Evolutionary conservation across 1,140 invertebrate species (phyloP).

Genomic region (Marisa cornuarietis): DNA sequence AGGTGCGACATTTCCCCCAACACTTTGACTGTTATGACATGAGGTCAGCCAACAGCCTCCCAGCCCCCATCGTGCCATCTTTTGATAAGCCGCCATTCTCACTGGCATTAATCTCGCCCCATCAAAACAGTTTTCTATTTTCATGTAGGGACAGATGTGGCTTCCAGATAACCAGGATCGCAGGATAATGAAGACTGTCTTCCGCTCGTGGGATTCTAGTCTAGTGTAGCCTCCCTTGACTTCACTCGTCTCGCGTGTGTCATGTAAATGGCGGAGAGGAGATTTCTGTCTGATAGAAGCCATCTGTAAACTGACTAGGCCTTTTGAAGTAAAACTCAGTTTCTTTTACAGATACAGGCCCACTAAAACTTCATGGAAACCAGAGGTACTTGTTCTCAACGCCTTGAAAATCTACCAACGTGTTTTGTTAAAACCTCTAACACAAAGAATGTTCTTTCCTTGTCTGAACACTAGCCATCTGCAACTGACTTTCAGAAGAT

Average conservation of each 20-base stretch:
- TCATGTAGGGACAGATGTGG: background rate
- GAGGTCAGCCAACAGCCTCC: background rate
- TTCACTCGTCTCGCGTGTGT: background rate
- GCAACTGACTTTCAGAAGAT: too few relatives aligned
- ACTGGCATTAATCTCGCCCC: background rate
- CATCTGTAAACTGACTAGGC: conserved; percentile 5
- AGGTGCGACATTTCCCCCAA: background rate
- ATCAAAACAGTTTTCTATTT: conserved; percentile 13
- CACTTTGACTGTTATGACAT: background rate
- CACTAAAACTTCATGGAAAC: too few relatives aligned
- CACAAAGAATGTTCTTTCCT: too few relatives aligned
- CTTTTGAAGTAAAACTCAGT: too few relatives aligned
- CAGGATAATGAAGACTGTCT: conserved; percentile 1
- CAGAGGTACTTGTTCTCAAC: too few relatives aligned
- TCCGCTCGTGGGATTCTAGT: background rate
- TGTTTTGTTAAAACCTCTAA: too few relatives aligned
- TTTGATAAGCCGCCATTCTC: conserved; percentile 1
- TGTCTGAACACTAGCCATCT: too few relatives aligned
- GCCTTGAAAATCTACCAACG: too few relatives aligned
- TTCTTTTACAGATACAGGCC: too few relatives aligned
- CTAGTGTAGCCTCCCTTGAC: background rate
- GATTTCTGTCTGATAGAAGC: background rate
- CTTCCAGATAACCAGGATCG: background rate
- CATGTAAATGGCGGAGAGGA: background rate
- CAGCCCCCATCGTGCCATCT: background rate